Percentiles rank a stretch among this genome's conserved stretches.
phyloP scores from a whole-genome alignment of 1,140 invertebrate genomes.

The Drosophila mauritiana region DNA sequence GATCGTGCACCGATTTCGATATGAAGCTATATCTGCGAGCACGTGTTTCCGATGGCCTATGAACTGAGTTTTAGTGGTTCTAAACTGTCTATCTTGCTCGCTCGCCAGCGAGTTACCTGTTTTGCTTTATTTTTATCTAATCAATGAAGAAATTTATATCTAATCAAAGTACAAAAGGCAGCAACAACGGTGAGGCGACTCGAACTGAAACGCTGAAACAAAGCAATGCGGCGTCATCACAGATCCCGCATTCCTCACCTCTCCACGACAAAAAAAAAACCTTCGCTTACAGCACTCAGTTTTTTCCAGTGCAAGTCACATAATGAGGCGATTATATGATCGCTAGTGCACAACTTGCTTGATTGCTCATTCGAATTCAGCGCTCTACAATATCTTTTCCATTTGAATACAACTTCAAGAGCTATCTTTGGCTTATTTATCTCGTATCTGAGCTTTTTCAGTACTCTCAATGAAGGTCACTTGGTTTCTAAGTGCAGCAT shows the following conservation, averaged over 20 bases:
- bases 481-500: conserved; percentile 20
- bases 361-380: conserved; percentile 10
- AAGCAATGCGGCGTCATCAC: conserved; percentile 35
- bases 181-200: conserved; percentile 17
- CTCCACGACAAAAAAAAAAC: not conserved
- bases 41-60: conserved; percentile 41
- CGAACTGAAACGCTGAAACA: conserved; percentile 46
- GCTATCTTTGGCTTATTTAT: not conserved
- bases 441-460: not conserved
- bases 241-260: conserved; percentile 10
- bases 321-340: conserved; percentile 52
- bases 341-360: conserved; percentile 24
- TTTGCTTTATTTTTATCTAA: conserved; percentile 73
- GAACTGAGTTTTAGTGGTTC: conserved; percentile 33
- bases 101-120: conserved; percentile 25
- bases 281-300: not conserved
- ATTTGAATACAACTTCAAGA: not conserved
- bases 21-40: conserved; percentile 48
- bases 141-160: conserved; percentile 81
- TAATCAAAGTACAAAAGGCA: conserved; percentile 69
- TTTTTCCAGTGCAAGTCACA: conserved; percentile 47
- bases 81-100: conserved; percentile 19
- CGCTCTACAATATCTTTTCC: not conserved
- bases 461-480: conserved; percentile 13
- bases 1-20: conserved; percentile 64